Conservation (phyloP, 2,888 invertebrate species). For the Anagyrus pseudococci region DNA sequence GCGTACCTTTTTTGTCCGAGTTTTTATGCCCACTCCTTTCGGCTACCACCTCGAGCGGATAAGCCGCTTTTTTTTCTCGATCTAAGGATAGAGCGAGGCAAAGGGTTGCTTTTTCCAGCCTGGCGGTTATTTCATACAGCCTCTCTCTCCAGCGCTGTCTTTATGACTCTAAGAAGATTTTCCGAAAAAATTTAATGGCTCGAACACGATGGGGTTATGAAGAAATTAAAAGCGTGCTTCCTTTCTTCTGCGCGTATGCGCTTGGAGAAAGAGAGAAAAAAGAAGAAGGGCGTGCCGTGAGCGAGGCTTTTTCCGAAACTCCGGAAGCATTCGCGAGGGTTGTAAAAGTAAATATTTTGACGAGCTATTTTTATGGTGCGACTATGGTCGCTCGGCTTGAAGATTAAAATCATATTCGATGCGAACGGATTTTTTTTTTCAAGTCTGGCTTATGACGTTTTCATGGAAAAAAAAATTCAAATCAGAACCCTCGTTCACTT, state of each 20-base stretch:
- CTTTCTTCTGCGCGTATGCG: constrained; percentile 3
- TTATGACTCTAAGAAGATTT: constrained; percentile 8
- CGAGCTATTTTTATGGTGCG: constrained; percentile 15
- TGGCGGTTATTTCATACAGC: constrained; percentile 17
- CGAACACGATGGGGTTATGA: background rate
- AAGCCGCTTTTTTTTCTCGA: constrained; percentile 41
- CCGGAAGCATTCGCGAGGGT: constrained; percentile 3
- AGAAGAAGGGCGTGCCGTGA: no score
- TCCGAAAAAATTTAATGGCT: constrained; percentile 4
- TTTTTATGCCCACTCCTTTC: constrained; percentile 48
- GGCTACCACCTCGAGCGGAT: constrained; percentile 5
- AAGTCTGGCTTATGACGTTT: no score
- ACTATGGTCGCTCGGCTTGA: no score
- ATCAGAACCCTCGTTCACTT: no score
- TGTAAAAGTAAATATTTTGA: constrained; percentile 14
- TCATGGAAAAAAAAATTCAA: no score
- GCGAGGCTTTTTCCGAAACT: background rate
- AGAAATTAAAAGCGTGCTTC: background rate
- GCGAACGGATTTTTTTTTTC: no score
- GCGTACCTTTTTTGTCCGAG: constrained; percentile 41
- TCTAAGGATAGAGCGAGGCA: constrained; percentile 40
- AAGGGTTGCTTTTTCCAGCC: constrained; percentile 7
- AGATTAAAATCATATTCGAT: no score
- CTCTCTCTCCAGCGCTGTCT: constrained; percentile 3
- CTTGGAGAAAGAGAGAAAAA: background rate